Conservation (phyloP, 2,797 vertebrate species). For the Trachops cirrhosus region DNA sequence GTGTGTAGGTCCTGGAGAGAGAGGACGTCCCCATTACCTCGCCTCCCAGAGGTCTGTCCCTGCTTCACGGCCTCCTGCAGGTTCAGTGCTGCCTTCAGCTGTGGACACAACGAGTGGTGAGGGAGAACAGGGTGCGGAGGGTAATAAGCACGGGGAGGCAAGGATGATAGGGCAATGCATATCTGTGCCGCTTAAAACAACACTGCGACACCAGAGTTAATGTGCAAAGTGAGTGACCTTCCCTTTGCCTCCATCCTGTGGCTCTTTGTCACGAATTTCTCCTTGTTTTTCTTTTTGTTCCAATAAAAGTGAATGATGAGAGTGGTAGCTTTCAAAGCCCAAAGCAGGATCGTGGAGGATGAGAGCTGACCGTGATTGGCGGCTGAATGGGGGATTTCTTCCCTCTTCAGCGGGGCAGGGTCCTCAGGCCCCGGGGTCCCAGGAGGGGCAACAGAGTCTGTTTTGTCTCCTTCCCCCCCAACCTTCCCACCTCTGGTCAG, state of each 20-base stretch:
- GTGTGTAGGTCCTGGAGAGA: not conserved
- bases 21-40: slow-evolving; percentile 17
- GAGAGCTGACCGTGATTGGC: not conserved
- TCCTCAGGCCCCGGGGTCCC: not conserved
- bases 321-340: not conserved
- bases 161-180: too few relatives aligned
- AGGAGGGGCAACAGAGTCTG: not conserved
- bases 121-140: not conserved
- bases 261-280: not conserved
- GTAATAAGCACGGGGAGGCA: not conserved
- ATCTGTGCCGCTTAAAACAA: not conserved
- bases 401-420: not conserved
- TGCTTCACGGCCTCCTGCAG: not conserved
- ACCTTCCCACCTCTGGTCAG: not conserved
- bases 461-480: too few relatives aligned
- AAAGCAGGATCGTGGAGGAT: not conserved
- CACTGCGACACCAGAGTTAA: not conserved
- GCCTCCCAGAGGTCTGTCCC: not conserved
- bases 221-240: not conserved
- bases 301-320: not conserved
- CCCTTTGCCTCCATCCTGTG: not conserved
- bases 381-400: not conserved
- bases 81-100: not conserved
- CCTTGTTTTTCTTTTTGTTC: not conserved
- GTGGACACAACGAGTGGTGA: not conserved